phyloP scores from a whole-genome alignment of 2,797 vertebrate species.

The Ciconia nigra region DNA sequence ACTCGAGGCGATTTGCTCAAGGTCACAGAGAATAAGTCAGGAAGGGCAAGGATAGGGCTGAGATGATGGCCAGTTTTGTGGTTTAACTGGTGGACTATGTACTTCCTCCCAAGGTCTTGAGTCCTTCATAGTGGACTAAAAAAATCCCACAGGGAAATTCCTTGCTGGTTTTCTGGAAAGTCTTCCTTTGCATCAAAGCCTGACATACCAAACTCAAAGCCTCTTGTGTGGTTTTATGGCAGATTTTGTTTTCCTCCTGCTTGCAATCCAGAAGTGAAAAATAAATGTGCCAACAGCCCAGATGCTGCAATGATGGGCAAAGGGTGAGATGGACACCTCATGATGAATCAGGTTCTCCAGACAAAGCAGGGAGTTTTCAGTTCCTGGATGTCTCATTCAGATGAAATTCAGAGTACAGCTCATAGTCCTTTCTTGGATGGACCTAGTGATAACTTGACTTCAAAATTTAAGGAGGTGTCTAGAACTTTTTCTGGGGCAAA shows the following conservation, averaged over 20 bases:
- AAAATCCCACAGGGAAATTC: conserved; percentile 29
- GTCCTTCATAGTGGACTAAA: neutral
- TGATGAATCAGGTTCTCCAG: conserved; percentile 9
- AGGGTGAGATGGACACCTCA: conserved; percentile 15
- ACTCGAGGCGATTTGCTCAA: neutral
- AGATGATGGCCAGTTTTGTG: neutral
- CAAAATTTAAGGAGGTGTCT: neutral
- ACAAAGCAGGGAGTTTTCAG: neutral
- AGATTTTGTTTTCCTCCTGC: neutral
- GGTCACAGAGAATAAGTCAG: neutral
- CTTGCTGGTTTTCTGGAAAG: conserved; percentile 13
- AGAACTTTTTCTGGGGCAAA: neutral
- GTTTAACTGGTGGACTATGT: neutral
- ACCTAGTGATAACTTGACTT: neutral
- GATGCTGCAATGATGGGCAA: neutral
- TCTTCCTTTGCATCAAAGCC: neutral
- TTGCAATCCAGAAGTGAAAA: neutral
- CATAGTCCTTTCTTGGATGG: neutral
- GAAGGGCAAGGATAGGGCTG: neutral
- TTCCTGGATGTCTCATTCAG: neutral
- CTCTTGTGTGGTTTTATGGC: conserved; percentile 29
- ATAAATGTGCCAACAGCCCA: neutral
- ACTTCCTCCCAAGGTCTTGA: neutral
- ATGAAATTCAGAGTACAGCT: neutral
- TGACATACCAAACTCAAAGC: neutral